Evolutionary conservation across 2,797 vertebrate genomes (phyloP), one percentile per base, ranked within the genome.

Genomic region (Knipowitschia caucasica): DNA sequence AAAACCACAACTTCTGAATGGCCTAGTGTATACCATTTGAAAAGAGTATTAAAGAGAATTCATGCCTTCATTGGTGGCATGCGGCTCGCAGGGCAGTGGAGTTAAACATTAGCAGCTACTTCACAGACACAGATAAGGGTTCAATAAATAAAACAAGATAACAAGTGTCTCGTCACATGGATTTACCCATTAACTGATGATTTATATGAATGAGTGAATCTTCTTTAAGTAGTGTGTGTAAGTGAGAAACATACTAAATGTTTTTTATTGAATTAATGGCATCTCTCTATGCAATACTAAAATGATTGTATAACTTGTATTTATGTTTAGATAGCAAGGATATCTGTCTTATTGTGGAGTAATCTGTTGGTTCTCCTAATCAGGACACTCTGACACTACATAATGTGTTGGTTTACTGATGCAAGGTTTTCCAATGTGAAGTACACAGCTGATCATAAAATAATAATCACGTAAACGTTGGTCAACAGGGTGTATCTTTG

Each of bases 91-190:
- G 18, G 7, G 20, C 14, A 9, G 5, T 20, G n/a, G 23, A 11
- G 62, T 84, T 72, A 82, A 85, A 73, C 24, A 80, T 82, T 81
- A 75, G 83, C 82, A 39, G 24, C 25, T 4, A 2, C 39, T 39
- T 60, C 30, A 53, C 60, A 67, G 35, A 21, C 10, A 43, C 20
- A 39, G 47, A 74, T 53, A 71, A 57, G 21, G n/a, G 45, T 21
- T 53, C 58, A 47, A 57, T 53, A 60, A 54, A 62, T 15, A n/a
- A 35, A 8, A 2, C 14, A 21, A 53, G 31, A 17, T 1, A 7
- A 33, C 1, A 33, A 5, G 9, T 26, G 9, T 8, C 26, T 18
- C 14, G 7, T 15, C 44, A 18, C 36, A 21, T 21, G 10, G 21
- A 10, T 39, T 21, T 39, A 20, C 3, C 20, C 17, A 21, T 12